These are phyloP conservation scores for Gavialis gangeticus DNA, from an alignment of 2,113 vertebrate genomes.

Conservation along the genomic window DNA sequence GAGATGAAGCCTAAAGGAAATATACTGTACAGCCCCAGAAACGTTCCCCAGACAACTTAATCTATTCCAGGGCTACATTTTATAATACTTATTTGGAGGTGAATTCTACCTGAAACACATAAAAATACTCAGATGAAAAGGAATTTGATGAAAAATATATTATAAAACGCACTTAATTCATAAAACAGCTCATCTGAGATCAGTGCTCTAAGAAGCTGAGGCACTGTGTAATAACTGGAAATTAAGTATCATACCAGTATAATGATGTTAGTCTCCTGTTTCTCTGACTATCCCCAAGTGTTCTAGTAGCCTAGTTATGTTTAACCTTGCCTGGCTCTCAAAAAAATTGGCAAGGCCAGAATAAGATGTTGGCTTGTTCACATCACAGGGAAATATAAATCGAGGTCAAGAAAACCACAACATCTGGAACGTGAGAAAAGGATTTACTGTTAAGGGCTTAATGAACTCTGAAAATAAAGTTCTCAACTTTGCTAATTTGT, in stretches of 20 bases:
- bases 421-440: conserved; percentile 84
- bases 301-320: background rate
- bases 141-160: conserved; percentile 51
- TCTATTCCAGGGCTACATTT: conserved; percentile 46
- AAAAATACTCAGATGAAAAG: conserved; percentile 24
- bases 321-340: background rate
- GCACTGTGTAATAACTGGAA: background rate
- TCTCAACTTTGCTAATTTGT: conserved; percentile 83
- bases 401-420: conserved; percentile 81
- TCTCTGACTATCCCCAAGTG: background rate
- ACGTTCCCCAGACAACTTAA: conserved; percentile 45
- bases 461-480: conserved; percentile 85
- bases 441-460: conserved; percentile 83
- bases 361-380: conserved; percentile 63
- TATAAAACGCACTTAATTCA: conserved; percentile 22
- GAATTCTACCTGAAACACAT: conserved; percentile 17
- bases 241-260: accelerated
- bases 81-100: background rate
- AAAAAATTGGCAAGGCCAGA: background rate
- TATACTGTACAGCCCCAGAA: background rate
- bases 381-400: conserved; percentile 76
- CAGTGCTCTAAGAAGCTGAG: background rate
- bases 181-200: conserved; percentile 29
- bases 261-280: background rate
- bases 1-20: conserved; percentile 45